A percentile compares a stretch with the other conserved stretches of the same genome.
Conservation (phyloP, 2,797 vertebrate genomes). For the Dicrostonyx torquatus region DNA sequence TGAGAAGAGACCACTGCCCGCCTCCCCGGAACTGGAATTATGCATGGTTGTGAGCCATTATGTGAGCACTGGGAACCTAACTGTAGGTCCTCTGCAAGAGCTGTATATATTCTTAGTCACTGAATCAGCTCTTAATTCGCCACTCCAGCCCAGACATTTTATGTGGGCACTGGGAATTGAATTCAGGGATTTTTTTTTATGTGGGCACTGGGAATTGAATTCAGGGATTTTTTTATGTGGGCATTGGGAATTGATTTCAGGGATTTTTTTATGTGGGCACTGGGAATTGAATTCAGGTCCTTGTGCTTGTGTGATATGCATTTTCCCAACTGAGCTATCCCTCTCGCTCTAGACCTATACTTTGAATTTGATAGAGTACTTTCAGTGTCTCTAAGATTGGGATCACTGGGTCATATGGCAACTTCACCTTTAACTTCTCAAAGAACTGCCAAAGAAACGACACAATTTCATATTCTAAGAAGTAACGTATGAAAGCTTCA, state of each 20-base stretch:
- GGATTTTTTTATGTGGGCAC: background rate
- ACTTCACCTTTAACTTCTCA: background rate
- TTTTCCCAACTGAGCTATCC: background rate
- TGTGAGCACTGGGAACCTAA: background rate
- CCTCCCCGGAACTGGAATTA: background rate
- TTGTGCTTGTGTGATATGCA: background rate
- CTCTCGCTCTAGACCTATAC: background rate
- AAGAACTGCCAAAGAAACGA: background rate
- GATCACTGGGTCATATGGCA: background rate
- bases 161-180: background rate
- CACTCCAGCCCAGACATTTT: background rate
- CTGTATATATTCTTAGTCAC: background rate
- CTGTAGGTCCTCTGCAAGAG: background rate
- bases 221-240: too few relatives aligned
- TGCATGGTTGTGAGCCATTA: background rate
- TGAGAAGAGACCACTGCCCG: background rate
- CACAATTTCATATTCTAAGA: background rate
- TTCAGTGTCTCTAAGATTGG: background rate
- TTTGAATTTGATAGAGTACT: slow-evolving; percentile 14
- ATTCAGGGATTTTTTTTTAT: too few relatives aligned
- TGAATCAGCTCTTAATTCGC: background rate
- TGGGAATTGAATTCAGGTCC: background rate
- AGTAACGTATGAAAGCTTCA: background rate
- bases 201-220: too few relatives aligned
- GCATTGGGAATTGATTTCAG: too few relatives aligned